Evolutionary conservation across 2,113 vertebrate species (phyloP).

Genomic region (Neodontobutis hainanensis): DNA sequence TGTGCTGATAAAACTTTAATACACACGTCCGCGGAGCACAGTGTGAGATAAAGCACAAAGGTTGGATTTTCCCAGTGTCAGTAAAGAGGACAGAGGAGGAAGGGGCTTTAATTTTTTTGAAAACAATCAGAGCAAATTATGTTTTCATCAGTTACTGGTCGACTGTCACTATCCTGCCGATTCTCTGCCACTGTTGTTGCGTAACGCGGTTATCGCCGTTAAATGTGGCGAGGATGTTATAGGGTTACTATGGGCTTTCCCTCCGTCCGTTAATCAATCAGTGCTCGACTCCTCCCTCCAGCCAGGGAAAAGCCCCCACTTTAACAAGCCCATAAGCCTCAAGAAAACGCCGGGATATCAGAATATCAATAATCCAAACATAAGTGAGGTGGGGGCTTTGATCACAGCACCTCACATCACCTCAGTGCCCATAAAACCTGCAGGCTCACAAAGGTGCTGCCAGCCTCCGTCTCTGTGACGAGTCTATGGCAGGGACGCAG

Average conservation of each 20-base stretch:
- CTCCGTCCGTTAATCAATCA: constrained; percentile 65
- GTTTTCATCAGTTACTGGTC: constrained; percentile 38
- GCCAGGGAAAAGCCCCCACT: background rate
- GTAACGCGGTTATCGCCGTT: constrained; percentile 48
- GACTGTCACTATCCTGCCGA: constrained; percentile 39
- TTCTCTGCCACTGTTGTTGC: constrained; percentile 37
- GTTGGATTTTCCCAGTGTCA: constrained; percentile 47
- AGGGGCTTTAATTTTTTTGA: constrained; percentile 42
- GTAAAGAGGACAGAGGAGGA: background rate
- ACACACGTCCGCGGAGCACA: constrained; percentile 38
- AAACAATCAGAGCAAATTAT: constrained; percentile 50
- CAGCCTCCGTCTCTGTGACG: constrained; percentile 30
- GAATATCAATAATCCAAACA: constrained; percentile 53
- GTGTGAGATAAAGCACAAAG: constrained; percentile 59
- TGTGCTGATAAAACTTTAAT: constrained; percentile 60
- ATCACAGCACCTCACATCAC: constrained; percentile 35
- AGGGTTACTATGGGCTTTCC: constrained; percentile 68
- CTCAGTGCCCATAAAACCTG: constrained; percentile 36
- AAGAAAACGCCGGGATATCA: constrained; percentile 44
- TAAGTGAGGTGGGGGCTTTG: constrained; percentile 38
- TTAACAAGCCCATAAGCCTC: constrained; percentile 47
- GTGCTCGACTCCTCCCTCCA: constrained; percentile 47
- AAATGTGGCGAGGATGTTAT: constrained; percentile 55
- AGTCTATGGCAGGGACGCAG: constrained; percentile 43
- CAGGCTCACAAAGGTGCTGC: constrained; percentile 21